Conservation (phyloP, 1,140 invertebrate species). For the Brachionus paranguensis region DNA sequence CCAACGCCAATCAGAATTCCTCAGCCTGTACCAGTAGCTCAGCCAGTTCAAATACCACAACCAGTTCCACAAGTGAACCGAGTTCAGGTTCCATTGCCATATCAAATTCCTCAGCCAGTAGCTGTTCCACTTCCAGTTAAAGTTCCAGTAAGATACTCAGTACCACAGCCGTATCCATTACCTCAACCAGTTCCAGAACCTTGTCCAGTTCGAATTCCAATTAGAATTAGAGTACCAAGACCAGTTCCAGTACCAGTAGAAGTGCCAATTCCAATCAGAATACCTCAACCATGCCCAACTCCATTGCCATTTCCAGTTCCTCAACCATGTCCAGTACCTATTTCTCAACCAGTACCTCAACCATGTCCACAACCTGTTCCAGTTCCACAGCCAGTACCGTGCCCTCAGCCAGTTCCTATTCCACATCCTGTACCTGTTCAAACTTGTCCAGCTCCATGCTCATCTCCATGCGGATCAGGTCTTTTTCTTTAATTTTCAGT, state of each 20-base stretch:
- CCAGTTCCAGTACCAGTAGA: neutral
- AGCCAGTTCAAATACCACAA: neutral
- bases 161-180: neutral
- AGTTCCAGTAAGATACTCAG: neutral
- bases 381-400: neutral
- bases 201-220: neutral
- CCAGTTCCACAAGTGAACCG: neutral
- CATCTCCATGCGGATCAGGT: neutral
- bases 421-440: neutral
- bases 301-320: neutral
- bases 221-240: constrained; percentile 16
- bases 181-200: neutral
- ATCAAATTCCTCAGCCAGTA: neutral
- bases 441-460: neutral
- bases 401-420: neutral
- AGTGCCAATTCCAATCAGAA: neutral
- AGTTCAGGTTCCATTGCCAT: neutral
- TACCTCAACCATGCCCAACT: neutral
- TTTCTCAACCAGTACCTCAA: neutral
- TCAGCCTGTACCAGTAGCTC: neutral
- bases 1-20: neutral
- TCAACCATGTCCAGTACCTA: neutral
- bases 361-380: neutral
- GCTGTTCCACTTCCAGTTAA: neutral
- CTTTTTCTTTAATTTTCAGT: neutral